phyloP scores from a whole-genome alignment of 2,113 vertebrate genomes.

The Sebastes schlegelii region DNA sequence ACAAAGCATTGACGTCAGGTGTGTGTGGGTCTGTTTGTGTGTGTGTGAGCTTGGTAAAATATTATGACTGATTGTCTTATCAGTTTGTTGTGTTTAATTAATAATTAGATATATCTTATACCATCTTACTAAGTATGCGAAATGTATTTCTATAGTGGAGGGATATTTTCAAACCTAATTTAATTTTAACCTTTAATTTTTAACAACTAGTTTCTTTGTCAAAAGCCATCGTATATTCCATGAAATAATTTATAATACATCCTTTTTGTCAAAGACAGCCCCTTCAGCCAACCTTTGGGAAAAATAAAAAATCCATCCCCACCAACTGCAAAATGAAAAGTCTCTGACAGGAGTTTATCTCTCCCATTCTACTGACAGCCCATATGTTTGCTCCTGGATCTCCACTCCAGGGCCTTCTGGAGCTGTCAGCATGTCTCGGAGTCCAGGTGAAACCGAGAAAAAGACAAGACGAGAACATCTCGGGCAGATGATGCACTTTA shows the following conservation, averaged over 20 bases:
- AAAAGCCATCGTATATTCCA: neutral
- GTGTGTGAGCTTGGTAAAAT: neutral
- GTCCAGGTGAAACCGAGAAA: conserved; percentile 60
- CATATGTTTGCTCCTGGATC: conserved; percentile 73
- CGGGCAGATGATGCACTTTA: conserved; percentile 85
- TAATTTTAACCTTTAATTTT: too few species aligned
- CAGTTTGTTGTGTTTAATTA: neutral
- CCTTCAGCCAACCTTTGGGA: conserved; percentile 19
- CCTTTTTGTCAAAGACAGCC: conserved; percentile 15
- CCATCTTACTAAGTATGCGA: neutral
- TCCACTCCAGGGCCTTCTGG: conserved; percentile 66
- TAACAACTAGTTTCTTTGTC: neutral
- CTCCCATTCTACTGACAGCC: conserved; percentile 59
- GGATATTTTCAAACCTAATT: neutral
- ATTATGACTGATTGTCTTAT: neutral
- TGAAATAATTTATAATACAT: neutral
- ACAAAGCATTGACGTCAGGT: conserved; percentile 74
- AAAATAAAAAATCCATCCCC: conserved; percentile 22
- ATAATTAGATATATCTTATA: too few species aligned
- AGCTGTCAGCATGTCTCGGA: conserved; percentile 85
- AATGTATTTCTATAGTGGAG: neutral
- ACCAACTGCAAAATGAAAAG: conserved; percentile 60
- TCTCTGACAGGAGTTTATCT: conserved; percentile 45
- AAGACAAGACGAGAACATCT: conserved; percentile 68
- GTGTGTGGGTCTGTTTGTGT: conserved; percentile 12